These are phyloP conservation scores for Aeoliscus strigatus DNA, from an alignment of 2,797 vertebrate species.

Conservation along the genomic window DNA sequence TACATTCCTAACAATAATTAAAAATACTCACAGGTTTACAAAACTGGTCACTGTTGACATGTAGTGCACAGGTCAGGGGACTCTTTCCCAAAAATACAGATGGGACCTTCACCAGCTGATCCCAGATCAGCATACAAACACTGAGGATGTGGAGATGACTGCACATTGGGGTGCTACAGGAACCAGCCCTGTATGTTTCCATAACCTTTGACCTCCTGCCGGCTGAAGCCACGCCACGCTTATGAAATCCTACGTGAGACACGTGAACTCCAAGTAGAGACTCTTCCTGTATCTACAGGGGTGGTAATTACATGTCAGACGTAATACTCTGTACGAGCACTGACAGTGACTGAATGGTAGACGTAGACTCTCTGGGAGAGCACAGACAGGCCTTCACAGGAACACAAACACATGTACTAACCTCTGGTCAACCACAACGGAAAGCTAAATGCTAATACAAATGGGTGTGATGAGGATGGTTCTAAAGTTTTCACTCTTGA, in stretches of 20 bases:
- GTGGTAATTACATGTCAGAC: slow-evolving; percentile 15
- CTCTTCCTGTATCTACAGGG: slow-evolving; percentile 9
- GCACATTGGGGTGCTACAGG: slow-evolving; percentile 47
- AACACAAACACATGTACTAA: slow-evolving; percentile 45
- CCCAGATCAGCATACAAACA: slow-evolving; percentile 56
- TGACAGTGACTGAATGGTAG: slow-evolving; percentile 11
- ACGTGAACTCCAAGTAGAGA: slow-evolving; percentile 28
- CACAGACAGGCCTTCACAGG: slow-evolving; percentile 43
- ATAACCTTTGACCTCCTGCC: slow-evolving; percentile 31
- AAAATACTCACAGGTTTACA: slow-evolving; percentile 51
- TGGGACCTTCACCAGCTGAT: slow-evolving; percentile 54
- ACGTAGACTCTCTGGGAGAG: slow-evolving; percentile 39
- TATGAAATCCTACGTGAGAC: slow-evolving; percentile 20
- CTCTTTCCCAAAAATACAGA: slow-evolving; percentile 53
- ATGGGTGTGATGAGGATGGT: slow-evolving; percentile 25
- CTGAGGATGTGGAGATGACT: slow-evolving; percentile 13
- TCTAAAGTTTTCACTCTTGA: slow-evolving; percentile 12
- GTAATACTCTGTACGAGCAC: slow-evolving; percentile 13
- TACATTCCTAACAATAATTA: slow-evolving; percentile 70
- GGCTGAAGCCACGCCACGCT: slow-evolving; percentile 27
- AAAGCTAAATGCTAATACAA: slow-evolving; percentile 32
- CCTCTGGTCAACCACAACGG: slow-evolving; percentile 42
- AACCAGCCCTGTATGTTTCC: slow-evolving; percentile 61
- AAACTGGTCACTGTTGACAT: slow-evolving; percentile 49
- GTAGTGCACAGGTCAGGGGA: slow-evolving; percentile 60